These are phyloP conservation scores for Ammodytes dubius DNA, from an alignment of 2,113 vertebrate genomes.

Conservation along the genomic window DNA sequence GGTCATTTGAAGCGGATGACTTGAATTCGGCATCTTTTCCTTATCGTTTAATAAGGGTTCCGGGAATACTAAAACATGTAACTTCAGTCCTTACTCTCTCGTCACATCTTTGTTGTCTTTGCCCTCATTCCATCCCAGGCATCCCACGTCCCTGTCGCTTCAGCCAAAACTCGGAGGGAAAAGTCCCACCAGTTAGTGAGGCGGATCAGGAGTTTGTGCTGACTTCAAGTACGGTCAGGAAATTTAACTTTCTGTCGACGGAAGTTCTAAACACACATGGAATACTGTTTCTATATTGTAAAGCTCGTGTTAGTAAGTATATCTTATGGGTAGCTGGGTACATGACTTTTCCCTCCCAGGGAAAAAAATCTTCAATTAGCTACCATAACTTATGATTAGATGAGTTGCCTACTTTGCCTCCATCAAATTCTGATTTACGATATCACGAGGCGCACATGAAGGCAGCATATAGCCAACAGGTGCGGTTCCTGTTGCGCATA, in stretches of 20 bases:
- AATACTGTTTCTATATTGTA: not conserved
- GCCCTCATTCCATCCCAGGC: slow-evolving; percentile 32
- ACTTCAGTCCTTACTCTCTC: not conserved
- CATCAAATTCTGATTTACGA: not conserved
- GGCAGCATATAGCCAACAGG: not conserved
- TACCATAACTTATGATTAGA: not conserved
- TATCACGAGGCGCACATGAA: slow-evolving; percentile 16
- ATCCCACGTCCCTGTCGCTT: slow-evolving; percentile 26
- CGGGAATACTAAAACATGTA: too few relatives aligned
- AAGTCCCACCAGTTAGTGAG: slow-evolving; percentile 38
- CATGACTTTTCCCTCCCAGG: too few relatives aligned
- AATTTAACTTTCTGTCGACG: rapidly evolving
- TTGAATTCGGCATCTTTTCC: slow-evolving; percentile 70
- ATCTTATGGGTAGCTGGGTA: not conserved
- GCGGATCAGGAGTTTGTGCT: slow-evolving; percentile 35
- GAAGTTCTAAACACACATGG: not conserved
- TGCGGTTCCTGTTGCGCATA: not conserved
- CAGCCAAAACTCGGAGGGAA: slow-evolving; percentile 10
- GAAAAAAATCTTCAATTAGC: not conserved
- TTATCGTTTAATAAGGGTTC: not conserved
- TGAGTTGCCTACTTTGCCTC: not conserved
- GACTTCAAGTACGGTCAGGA: slow-evolving; percentile 16
- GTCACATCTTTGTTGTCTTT: slow-evolving; percentile 43
- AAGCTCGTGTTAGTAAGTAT: rapidly evolving
- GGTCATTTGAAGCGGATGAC: slow-evolving; percentile 8